Base-by-base conservation (phyloP, 2,113 vertebrate species). In the Uropsilus gracilis region DNA sequence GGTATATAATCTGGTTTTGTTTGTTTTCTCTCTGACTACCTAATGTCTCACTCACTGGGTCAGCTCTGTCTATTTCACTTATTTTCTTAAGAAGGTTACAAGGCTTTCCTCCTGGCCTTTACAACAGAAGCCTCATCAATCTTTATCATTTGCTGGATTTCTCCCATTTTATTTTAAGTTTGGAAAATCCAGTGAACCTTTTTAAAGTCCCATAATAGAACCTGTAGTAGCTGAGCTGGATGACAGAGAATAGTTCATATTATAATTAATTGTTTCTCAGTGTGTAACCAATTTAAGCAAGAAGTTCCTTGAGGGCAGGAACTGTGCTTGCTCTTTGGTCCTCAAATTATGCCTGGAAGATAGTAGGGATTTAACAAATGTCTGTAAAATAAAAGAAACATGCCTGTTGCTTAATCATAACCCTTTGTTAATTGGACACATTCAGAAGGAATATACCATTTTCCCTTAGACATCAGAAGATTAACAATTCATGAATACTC, bases 361-460 rank as follows among this genome's bases (percentile, higher is more conserved):
- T 16, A 30, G 46, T 20, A 30, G 44, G 46, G 66, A 63, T 26
- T 76, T 77, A 88, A 3, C 61, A 73, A 77, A 84, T 44, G 55
- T 37, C 86, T 66, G 8, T 24, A 30, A 14, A 53, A 14, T 53
- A 26, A 59, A 72, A 92, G 88, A 61, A 84, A 85, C 63, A 53
- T 55, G 9, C 22, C 75, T 66, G 3, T 57, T 32, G 44, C 83
- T 89, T n/a, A 66, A 64, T 80, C 42, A 17, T 20, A 48, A 39
- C 42, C 53, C 57, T 34, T 50, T 26, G 48, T 16, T 95, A 63
- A 86, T 46, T 68, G 80, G 76, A 69, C 39, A 64, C 68, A 68
- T 37, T 94, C 71, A 78, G 55, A 95, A 57, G 87, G 42, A 86
- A 83, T 30, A 69, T 59, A 61, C 72, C 28, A 64, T 66, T 83